phyloP scores from a whole-genome alignment of 2,797 vertebrate species.

The Halcyon smyrnensis region DNA sequence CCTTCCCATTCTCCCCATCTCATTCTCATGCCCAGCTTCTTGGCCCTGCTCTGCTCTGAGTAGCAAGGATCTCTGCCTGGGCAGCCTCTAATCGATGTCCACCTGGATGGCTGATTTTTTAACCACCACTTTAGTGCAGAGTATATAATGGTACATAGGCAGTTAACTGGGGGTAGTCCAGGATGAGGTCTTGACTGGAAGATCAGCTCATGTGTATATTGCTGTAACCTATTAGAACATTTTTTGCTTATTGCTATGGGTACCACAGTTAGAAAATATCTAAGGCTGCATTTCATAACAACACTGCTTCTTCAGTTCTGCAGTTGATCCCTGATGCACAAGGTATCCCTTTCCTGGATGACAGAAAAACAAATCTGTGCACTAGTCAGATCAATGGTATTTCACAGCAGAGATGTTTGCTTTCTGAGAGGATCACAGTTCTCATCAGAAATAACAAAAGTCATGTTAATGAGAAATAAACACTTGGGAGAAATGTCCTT shows the following conservation, averaged over 20 bases:
- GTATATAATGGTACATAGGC: rapidly evolving
- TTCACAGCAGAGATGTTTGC: background rate
- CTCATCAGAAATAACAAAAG: background rate
- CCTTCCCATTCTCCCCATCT: rapidly evolving
- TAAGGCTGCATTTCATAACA: background rate
- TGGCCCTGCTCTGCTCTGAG: too few relatives aligned
- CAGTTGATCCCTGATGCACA: background rate
- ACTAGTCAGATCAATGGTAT: background rate
- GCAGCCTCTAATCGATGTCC: rapidly evolving
- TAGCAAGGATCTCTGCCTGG: rapidly evolving
- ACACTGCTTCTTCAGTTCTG: background rate
- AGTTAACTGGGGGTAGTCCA: background rate
- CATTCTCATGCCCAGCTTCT: rapidly evolving
- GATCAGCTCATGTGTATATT: background rate
- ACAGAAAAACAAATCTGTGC: background rate
- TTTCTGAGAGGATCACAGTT: background rate
- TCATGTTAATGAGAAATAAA: background rate
- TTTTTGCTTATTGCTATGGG: background rate
- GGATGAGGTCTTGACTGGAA: background rate
- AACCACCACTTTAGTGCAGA: background rate
- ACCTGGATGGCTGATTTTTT: rapidly evolving
- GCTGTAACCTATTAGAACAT: background rate
- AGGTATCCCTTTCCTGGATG: background rate
- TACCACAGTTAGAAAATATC: background rate
- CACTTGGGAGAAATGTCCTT: background rate